Base-by-base conservation (phyloP, 2,888 invertebrate species). In the Linhomoeus sp. region DNA sequence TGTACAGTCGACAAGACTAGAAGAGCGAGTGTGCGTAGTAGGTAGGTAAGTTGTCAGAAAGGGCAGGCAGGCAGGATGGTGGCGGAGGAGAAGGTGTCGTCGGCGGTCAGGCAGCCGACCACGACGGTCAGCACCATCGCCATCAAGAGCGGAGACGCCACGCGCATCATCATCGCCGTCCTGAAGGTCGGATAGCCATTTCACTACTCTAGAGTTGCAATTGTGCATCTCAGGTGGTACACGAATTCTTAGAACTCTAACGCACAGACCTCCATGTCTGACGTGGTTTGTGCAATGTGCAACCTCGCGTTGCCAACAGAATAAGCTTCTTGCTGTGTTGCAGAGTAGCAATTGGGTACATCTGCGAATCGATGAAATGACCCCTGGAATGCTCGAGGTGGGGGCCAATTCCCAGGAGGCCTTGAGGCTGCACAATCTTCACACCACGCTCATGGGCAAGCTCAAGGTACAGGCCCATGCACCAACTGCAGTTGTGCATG, bases 51-150 rank as follows among this genome's bases (percentile, higher is more conserved):
- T 9, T 33, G 33, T 12, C 12, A 12, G 33, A 12, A 15, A 12
- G 33, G 9, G 33, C 15, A 33, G 9, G 15, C 12, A 33, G 12
- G 33, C 9, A 33, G 12, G 33, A 33, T 33, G 33, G 33, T 15
- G 33, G 12, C 33, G 33, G 15, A 9, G 33, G 33, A 9, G 33
- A 15, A 33, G 33, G 15, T 33, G 33, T 15, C 33, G 33, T 9
- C 15, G 39, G 7, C 19, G 39, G 7, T 12, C 7, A 39, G 20
- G n/a, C n/a, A 38, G 19, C 46, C 53, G n/a, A 52, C 80, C 47
- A 84, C 84, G 50, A 84, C 84, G 56, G 79, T 86, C 61, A 83
- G 83, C 67, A 85, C 86, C 49, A 83, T 86, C 56, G 85, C 84
- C 43, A 80, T 87, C 51, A 81, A 82, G 66, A 81, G 83, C 63